These are phyloP conservation scores for Gouania willdenowi DNA, from an alignment of 2,797 vertebrate genomes.

Conservation along the genomic window DNA sequence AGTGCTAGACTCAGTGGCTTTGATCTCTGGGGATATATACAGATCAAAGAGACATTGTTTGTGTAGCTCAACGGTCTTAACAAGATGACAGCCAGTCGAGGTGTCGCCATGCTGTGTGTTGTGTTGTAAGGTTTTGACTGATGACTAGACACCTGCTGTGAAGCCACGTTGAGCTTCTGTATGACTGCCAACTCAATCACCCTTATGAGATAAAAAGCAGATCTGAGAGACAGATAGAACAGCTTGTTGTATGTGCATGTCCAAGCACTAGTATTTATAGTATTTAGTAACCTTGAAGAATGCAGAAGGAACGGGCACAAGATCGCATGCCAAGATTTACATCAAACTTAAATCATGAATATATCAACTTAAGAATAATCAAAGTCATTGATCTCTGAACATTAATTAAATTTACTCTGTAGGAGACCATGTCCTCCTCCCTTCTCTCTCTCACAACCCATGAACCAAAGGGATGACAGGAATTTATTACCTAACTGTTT, in stretches of 20 bases:
- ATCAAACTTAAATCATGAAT: too few species aligned
- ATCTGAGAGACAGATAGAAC: conserved; percentile 48
- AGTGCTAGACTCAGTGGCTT: neutral
- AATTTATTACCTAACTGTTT: too few species aligned
- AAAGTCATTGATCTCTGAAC: too few species aligned
- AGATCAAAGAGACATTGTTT: conserved; percentile 14
- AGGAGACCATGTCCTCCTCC: too few species aligned
- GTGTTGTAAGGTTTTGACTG: conserved; percentile 40
- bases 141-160: conserved; percentile 37
- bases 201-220: conserved; percentile 50
- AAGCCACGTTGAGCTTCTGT: conserved; percentile 32
- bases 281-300: too few species aligned
- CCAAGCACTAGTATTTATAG: too few species aligned
- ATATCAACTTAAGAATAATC: too few species aligned
- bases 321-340: too few species aligned
- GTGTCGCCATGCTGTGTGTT: conserved; percentile 32
- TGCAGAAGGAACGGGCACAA: conserved; percentile 29
- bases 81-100: conserved; percentile 11
- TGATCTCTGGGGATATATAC: neutral
- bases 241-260: too few species aligned
- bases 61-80: conserved; percentile 4
- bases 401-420: too few species aligned
- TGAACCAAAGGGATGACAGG: too few species aligned
- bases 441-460: too few species aligned
- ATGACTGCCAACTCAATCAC: conserved; percentile 47